These are phyloP conservation scores for Cinclus mexicanus DNA, from an alignment of 2,113 vertebrate species.

Conservation along the genomic window DNA sequence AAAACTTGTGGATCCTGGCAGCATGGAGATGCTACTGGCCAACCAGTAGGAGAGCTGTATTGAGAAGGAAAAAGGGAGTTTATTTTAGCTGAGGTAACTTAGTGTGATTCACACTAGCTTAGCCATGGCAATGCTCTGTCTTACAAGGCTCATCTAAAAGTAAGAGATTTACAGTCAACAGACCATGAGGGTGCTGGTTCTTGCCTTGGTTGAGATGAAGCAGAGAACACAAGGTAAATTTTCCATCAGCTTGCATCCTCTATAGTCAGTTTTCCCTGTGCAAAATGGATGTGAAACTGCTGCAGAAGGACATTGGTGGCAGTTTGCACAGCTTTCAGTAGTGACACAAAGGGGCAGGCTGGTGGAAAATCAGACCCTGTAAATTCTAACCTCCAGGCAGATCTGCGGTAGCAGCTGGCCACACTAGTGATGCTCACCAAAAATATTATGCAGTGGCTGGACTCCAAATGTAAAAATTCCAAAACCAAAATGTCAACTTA, in stretches of 20 bases:
- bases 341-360: background rate
- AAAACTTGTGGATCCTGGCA: background rate
- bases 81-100: conserved; percentile 20
- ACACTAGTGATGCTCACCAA: background rate
- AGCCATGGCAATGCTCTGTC: conserved; percentile 25
- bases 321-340: background rate
- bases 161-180: conserved; percentile 41
- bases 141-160: conserved; percentile 28
- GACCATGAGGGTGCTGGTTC: conserved; percentile 29
- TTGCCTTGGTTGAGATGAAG: background rate
- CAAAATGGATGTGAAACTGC: conserved; percentile 19
- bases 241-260: conserved; percentile 48
- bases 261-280: background rate
- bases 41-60: background rate
- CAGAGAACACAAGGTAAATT: conserved; percentile 47
- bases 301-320: conserved; percentile 13
- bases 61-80: background rate
- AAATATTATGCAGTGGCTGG: background rate
- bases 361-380: background rate
- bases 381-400: background rate
- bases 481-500: background rate
- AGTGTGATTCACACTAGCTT: conserved; percentile 38
- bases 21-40: background rate
- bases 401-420: background rate
- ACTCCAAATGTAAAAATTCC: background rate